Evolutionary conservation across 2,113 vertebrate genomes (phyloP).

Genomic region (Nothocercus nigrocapillus): DNA sequence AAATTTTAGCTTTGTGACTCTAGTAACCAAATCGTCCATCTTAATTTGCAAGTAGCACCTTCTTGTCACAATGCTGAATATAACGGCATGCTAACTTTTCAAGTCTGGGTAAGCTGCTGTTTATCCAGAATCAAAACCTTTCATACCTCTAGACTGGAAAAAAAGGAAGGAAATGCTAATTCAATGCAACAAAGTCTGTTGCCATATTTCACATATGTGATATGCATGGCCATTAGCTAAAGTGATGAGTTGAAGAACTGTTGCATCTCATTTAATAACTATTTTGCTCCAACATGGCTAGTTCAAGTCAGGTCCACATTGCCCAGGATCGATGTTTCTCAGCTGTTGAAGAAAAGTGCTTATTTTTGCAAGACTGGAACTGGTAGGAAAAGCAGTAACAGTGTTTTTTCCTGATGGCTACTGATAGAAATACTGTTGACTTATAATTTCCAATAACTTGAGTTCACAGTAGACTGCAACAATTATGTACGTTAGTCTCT

Average conservation of each 20-base stretch:
- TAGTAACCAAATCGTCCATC: not conserved
- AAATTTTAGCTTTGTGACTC: not conserved
- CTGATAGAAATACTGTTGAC: not conserved
- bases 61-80: not conserved
- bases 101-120: not conserved
- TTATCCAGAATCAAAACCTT: not conserved
- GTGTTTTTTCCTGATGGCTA: not conserved
- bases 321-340: fast-evolving
- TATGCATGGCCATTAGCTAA: not conserved
- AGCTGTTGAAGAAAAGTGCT: fast-evolving
- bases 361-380: not conserved
- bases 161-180: not conserved
- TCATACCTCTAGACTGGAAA: not conserved
- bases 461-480: not conserved
- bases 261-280: not conserved
- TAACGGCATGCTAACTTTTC: fast-evolving
- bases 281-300: fast-evolving
- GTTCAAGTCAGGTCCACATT: not conserved
- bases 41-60: not conserved
- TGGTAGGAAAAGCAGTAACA: not conserved
- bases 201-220: not conserved
- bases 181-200: not conserved
- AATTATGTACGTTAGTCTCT: not conserved
- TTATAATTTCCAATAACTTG: not conserved
- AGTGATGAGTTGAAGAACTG: not conserved